Conservation (phyloP, 2,113 vertebrate species). For the Alethe diademata region DNA sequence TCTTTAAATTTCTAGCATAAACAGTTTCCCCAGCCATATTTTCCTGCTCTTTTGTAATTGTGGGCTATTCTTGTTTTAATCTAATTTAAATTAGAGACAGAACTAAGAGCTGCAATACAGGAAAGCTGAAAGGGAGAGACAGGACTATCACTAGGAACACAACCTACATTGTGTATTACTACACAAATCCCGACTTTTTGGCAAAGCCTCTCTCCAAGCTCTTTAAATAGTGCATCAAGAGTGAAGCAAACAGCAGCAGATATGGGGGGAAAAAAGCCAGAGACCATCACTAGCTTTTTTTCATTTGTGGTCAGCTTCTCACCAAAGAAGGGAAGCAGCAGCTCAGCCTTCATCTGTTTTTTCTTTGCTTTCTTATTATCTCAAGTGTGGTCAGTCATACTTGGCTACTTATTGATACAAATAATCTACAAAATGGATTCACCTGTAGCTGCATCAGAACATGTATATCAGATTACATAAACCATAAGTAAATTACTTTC, state of each 20-base stretch:
- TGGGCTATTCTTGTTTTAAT: neutral
- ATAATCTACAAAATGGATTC: neutral
- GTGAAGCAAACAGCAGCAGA: neutral
- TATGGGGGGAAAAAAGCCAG: neutral
- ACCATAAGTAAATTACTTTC: neutral
- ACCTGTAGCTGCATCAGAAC: neutral
- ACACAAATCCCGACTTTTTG: neutral
- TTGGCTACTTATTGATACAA: neutral
- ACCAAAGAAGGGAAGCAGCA: neutral
- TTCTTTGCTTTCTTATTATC: neutral
- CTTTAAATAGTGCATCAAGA: neutral
- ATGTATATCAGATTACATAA: neutral
- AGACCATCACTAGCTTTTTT: neutral
- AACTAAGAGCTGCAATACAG: neutral
- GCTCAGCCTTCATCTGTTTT: neutral
- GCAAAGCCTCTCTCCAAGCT: neutral
- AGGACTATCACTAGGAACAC: neutral
- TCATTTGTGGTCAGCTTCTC: neutral
- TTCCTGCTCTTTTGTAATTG: neutral
- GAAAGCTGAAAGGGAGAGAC: neutral
- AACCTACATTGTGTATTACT: neutral
- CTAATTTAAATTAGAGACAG: conserved; percentile 32
- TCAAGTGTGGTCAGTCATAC: neutral
- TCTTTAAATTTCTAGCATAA: conserved; percentile 36
- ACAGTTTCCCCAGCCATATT: neutral